Percentiles rank a stretch among this genome's conserved stretches.
Conservation (phyloP, 1,140 invertebrate species). For the Elymnias hypermnestra region DNA sequence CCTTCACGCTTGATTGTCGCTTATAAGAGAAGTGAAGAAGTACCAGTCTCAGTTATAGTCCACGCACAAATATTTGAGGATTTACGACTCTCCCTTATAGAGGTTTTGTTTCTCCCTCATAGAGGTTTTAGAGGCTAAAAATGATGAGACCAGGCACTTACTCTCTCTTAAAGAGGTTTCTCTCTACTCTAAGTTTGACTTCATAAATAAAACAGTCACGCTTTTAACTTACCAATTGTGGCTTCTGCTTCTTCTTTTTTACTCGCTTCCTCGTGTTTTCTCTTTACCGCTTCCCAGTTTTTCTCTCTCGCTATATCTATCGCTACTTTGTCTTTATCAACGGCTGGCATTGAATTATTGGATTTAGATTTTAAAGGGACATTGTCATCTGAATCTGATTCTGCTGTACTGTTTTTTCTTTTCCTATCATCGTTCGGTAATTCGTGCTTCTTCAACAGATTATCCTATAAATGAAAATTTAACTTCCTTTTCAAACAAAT, state of each 20-base stretch:
- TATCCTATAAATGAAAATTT: conserved; percentile 43
- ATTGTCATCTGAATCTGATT: conserved; percentile 74
- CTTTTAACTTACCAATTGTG: conserved; percentile 55
- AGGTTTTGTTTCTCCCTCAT: too few relatives aligned
- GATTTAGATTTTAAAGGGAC: conserved; percentile 62
- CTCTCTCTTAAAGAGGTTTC: too few relatives aligned
- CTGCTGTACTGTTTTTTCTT: conserved; percentile 64
- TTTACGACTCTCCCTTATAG: too few relatives aligned
- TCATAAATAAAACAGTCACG: too few relatives aligned
- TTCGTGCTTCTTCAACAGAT: conserved; percentile 65
- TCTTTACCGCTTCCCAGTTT: conserved; percentile 74
- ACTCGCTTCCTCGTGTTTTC: conserved; percentile 74
- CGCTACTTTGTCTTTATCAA: conserved; percentile 71
- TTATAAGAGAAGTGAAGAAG: too few relatives aligned
- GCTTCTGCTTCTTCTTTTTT: conserved; percentile 70
- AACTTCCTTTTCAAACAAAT: too few relatives aligned
- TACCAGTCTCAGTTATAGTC: too few relatives aligned
- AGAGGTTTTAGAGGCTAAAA: too few relatives aligned
- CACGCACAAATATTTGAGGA: too few relatives aligned
- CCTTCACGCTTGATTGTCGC: too few relatives aligned
- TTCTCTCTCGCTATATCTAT: conserved; percentile 74
- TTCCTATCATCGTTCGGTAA: conserved; percentile 47
- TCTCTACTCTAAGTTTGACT: too few relatives aligned
- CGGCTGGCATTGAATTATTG: conserved; percentile 35
- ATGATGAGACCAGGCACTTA: too few relatives aligned